phyloP scores from a whole-genome alignment of 2,888 invertebrate species.

The Heliconius cydno region DNA sequence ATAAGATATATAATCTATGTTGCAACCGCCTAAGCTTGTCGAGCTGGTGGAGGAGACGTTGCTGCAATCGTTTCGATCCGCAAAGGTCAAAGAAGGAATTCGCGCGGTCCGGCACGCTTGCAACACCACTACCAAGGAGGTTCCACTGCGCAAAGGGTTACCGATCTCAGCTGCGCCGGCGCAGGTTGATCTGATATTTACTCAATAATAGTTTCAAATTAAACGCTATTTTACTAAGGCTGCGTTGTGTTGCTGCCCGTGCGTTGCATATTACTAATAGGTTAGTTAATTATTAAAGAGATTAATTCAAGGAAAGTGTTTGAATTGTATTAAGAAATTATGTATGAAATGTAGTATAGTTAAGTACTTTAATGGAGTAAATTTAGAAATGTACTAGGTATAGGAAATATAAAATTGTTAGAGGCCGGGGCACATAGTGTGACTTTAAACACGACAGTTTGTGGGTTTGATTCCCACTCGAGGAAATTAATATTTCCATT shows the following conservation, averaged over 20 bases:
- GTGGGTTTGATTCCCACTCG: no score
- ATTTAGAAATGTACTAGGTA: no score
- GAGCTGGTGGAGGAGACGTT: slow-evolving; percentile 75
- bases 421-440: no score
- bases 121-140: slow-evolving; percentile 73
- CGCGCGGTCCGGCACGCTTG: slow-evolving; percentile 78
- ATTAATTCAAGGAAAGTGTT: no score
- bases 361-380: no score
- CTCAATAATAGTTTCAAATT: slow-evolving; percentile 49
- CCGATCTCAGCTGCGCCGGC: slow-evolving; percentile 54
- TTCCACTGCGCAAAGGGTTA: slow-evolving; percentile 60
- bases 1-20: slow-evolving; percentile 67
- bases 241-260: slow-evolving; percentile 29
- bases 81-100: slow-evolving; percentile 83
- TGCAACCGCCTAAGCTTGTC: slow-evolving; percentile 77
- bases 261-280: not conserved
- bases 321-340: no score
- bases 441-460: no score
- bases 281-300: no score
- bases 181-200: slow-evolving; percentile 55
- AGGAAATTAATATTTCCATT: no score
- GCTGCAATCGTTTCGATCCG: slow-evolving; percentile 80
- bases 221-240: slow-evolving; percentile 43
- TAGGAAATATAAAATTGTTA: no score
- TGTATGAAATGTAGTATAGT: no score